phyloP scores from a whole-genome alignment of 2,797 vertebrate species.

The Tauraco hartlaubi region DNA sequence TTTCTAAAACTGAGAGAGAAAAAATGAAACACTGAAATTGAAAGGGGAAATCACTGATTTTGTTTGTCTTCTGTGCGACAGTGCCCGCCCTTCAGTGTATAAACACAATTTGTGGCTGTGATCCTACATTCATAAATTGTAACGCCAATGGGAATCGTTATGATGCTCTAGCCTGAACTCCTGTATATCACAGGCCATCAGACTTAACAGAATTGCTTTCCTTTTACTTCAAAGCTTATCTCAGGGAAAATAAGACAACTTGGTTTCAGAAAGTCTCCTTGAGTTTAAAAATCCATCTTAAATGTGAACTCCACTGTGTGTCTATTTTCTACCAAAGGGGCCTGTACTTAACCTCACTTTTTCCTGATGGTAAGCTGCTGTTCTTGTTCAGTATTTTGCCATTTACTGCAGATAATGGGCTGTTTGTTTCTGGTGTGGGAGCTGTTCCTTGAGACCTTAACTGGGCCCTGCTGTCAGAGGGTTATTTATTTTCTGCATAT shows the following conservation, averaged over 20 bases:
- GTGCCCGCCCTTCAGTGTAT: not conserved
- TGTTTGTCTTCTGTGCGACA: not conserved
- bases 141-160: not conserved
- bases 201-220: not conserved
- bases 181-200: not conserved
- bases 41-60: not conserved
- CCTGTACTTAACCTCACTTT: not conserved
- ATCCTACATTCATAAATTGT: not conserved
- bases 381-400: not conserved
- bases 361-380: not conserved
- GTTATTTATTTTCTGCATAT: not conserved
- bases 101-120: not conserved
- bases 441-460: not conserved
- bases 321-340: not conserved
- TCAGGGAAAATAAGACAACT: not conserved
- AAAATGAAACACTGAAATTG: not conserved
- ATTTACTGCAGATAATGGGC: not conserved
- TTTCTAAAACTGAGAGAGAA: not conserved
- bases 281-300: not conserved
- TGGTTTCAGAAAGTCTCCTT: not conserved
- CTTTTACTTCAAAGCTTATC: not conserved
- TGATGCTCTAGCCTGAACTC: not conserved
- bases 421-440: not conserved
- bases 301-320: not conserved
- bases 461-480: not conserved